Evolutionary conservation across 2,113 vertebrate genomes (phyloP).

Genomic region (Leiothrix lutea): DNA sequence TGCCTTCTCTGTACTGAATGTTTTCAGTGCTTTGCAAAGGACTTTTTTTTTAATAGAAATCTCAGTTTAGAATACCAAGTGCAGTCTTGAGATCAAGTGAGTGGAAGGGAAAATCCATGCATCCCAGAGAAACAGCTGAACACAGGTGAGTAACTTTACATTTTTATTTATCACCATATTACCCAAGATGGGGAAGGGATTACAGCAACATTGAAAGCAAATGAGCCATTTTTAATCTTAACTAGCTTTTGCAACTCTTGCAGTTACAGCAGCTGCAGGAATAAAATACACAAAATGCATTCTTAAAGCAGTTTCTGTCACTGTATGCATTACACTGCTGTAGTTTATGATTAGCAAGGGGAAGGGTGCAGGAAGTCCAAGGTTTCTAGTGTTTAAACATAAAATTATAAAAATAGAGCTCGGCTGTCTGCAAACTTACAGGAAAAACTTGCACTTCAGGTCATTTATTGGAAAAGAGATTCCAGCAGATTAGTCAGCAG

Average conservation of each 20-base stretch:
- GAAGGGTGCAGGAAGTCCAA: neutral
- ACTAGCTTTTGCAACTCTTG: neutral
- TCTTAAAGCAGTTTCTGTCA: neutral
- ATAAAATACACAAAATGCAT: neutral
- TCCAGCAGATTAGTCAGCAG: constrained; percentile 39
- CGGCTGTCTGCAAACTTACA: neutral
- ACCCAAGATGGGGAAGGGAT: neutral
- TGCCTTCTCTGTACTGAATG: neutral
- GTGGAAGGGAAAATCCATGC: neutral
- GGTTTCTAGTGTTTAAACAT: neutral
- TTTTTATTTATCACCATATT: neutral
- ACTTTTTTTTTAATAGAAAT: neutral
- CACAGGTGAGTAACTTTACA: neutral
- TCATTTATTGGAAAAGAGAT: constrained; percentile 69
- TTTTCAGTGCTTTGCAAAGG: neutral
- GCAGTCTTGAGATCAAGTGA: neutral
- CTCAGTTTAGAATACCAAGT: neutral
- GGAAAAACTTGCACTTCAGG: constrained; percentile 30
- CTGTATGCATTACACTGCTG: neutral
- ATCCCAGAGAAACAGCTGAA: neutral
- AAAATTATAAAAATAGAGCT: constrained; percentile 18
- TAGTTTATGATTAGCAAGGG: neutral
- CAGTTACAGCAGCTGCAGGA: neutral
- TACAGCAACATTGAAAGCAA: neutral
- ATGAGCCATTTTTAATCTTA: neutral